Evolutionary conservation across 2,888 invertebrate genomes (phyloP).

Genomic region (Polymixis flavicincta): DNA sequence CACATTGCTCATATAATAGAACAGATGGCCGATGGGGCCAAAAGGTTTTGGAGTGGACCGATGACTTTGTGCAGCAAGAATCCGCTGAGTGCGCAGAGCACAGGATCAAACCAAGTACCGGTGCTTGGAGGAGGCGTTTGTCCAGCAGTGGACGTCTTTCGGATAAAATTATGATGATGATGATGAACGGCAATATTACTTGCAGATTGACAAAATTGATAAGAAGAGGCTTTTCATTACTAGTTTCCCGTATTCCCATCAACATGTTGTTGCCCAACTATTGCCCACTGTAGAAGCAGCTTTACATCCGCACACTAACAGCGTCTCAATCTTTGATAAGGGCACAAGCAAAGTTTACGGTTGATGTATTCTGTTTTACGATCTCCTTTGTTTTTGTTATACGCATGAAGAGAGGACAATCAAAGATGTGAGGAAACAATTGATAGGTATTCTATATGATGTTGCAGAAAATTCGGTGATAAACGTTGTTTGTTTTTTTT

Average conservation of each 20-base stretch:
- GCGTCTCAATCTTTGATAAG: constrained; percentile 67
- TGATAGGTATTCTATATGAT: constrained; percentile 57
- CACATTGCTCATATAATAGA: too few species aligned
- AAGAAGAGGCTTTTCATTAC: background rate
- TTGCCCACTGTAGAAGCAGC: constrained; percentile 11
- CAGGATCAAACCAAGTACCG: background rate
- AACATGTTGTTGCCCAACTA: constrained; percentile 4
- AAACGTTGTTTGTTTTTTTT: constrained; percentile 20
- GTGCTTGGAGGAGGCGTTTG: background rate
- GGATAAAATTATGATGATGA: background rate
- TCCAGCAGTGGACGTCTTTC: background rate
- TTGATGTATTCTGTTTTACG: constrained; percentile 75
- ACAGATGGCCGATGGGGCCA: too few species aligned
- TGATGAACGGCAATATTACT: background rate
- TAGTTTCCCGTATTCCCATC: background rate
- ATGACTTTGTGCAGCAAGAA: too few species aligned
- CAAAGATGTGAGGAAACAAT: constrained; percentile 64
- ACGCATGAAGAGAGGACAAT: constrained; percentile 69
- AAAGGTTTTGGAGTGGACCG: too few species aligned
- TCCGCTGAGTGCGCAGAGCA: background rate
- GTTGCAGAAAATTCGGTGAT: constrained; percentile 40
- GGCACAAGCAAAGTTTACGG: constrained; percentile 75
- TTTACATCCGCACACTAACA: constrained; percentile 55
- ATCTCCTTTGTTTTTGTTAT: constrained; percentile 76
- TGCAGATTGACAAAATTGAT: background rate